Percentiles rank a stretch among this genome's conserved stretches.
Conservation (phyloP, 2,797 vertebrate genomes). For the Eidolon dupreanum region DNA sequence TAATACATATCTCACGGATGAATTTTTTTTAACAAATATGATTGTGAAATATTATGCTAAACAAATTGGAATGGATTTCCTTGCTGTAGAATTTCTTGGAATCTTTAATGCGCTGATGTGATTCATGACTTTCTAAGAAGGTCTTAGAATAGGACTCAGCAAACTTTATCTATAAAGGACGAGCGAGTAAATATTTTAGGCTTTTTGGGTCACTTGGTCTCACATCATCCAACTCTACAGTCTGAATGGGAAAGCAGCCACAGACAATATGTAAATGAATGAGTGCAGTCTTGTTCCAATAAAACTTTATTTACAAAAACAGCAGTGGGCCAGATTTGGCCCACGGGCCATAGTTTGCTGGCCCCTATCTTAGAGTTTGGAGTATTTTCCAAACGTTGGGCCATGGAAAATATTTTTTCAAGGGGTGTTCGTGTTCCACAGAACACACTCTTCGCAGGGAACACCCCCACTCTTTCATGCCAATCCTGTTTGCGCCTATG, state of each 20-base stretch:
- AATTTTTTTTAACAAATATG: neutral
- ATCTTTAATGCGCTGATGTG: neutral
- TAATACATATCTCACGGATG: neutral
- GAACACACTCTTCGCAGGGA: fast-evolving
- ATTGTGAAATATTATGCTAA: neutral
- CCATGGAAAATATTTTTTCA: fast-evolving
- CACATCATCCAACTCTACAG: neutral
- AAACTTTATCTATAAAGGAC: neutral
- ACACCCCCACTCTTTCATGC: fast-evolving
- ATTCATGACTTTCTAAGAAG: neutral
- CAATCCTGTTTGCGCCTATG: fast-evolving
- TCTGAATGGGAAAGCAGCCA: neutral
- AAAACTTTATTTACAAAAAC: constrained; percentile 56
- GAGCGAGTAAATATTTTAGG: neutral
- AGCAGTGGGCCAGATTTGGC: neutral
- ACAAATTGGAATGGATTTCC: neutral
- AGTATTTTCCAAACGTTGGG: neutral
- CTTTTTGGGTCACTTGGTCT: neutral
- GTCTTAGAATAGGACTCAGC: neutral
- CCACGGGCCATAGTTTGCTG: neutral
- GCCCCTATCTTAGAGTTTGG: neutral
- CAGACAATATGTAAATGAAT: neutral
- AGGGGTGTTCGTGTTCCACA: fast-evolving
- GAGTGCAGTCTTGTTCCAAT: neutral
- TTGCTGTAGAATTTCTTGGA: neutral